These are phyloP conservation scores for Rhagologus leucostigma DNA, from an alignment of 2,113 vertebrate species.

Conservation along the genomic window DNA sequence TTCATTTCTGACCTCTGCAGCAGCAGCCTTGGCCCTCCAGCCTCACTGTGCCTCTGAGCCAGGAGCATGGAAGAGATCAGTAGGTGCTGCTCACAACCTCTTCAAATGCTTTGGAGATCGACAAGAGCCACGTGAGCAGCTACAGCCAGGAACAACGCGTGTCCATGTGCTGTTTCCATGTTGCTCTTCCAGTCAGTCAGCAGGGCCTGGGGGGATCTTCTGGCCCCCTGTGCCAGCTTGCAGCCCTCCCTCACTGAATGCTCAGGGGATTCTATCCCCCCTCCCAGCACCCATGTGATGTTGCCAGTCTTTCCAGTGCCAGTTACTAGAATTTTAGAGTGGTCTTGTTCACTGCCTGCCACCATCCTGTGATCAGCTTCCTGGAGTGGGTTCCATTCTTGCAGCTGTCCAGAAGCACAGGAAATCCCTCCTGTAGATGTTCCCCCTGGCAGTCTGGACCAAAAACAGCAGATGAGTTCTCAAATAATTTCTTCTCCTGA, in stretches of 20 bases:
- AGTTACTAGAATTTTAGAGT: not conserved
- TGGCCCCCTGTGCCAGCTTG: not conserved
- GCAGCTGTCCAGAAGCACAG: not conserved
- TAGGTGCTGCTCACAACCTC: not conserved
- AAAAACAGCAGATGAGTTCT: not conserved
- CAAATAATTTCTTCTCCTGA: not conserved
- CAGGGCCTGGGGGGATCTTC: not conserved
- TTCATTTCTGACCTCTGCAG: not conserved
- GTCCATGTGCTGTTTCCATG: not conserved
- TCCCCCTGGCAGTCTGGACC: not conserved
- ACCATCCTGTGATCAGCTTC: not conserved
- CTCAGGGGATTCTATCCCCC: not conserved
- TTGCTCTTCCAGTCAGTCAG: not conserved
- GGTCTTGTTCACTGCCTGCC: not conserved
- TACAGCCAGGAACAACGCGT: not conserved
- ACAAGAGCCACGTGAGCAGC: accelerated
- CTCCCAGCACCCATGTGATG: accelerated
- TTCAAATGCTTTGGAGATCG: not conserved
- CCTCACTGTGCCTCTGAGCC: not conserved
- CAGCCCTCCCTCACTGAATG: not conserved
- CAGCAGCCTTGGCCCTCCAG: not conserved
- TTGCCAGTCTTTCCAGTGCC: not conserved
- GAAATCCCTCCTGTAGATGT: not conserved
- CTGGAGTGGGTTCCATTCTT: not conserved
- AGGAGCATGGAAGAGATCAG: not conserved